Conservation (phyloP, 2,113 vertebrate species). For the Fregetta grallaria region DNA sequence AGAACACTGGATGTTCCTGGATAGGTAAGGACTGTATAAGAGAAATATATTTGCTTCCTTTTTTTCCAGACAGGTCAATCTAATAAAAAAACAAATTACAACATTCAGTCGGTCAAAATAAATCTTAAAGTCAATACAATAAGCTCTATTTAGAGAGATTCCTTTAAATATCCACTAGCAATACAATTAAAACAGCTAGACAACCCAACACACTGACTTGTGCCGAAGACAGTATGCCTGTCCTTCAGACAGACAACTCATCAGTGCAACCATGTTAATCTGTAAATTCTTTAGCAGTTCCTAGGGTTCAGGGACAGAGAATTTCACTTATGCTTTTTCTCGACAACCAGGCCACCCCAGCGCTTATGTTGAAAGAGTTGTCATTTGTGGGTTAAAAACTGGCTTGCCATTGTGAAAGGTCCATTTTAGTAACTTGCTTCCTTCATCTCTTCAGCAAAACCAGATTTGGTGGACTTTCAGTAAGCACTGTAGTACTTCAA, state of each 20-base stretch:
- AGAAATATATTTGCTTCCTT: neutral
- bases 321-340: neutral
- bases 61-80: neutral
- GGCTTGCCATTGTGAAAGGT: neutral
- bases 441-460: neutral
- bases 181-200: neutral
- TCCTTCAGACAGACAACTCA: neutral
- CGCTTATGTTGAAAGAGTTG: neutral
- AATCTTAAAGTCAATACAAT: neutral
- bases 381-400: neutral
- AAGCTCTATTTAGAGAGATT: neutral
- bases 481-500: neutral
- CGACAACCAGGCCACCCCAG: neutral
- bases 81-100: neutral
- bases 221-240: neutral
- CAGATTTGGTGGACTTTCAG: neutral
- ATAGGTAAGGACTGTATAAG: neutral
- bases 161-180: neutral
- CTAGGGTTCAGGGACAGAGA: neutral
- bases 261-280: neutral
- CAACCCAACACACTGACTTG: neutral
- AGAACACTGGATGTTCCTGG: neutral
- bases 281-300: neutral
- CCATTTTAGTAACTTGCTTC: neutral
- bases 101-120: neutral